Evolutionary conservation across 2,797 vertebrate species (phyloP).

Genomic region (Oceanodroma leucorhoa): DNA sequence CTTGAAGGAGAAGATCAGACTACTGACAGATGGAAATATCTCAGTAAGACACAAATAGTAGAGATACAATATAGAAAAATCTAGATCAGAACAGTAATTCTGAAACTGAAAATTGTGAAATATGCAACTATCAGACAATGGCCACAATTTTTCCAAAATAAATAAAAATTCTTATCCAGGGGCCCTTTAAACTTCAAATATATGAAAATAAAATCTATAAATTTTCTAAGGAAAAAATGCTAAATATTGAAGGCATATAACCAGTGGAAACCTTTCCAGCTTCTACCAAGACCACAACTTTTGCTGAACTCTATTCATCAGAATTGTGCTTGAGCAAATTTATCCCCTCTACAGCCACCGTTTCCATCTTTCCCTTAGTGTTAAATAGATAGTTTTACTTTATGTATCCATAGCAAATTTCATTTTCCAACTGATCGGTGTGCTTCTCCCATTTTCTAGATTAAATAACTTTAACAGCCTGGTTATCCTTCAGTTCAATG

Average conservation of each 20-base stretch:
- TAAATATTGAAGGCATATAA: not conserved
- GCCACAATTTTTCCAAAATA: not conserved
- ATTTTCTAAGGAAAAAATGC: not conserved
- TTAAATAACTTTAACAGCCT: not conserved
- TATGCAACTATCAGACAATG: not conserved
- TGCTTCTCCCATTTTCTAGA: not conserved
- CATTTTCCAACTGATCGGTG: not conserved
- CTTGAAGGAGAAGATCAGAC: not conserved
- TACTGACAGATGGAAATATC: not conserved
- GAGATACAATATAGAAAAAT: not conserved
- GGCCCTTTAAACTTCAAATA: not conserved
- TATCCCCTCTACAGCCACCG: not conserved
- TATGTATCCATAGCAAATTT: not conserved
- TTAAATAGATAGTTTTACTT: not conserved
- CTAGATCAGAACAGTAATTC: not conserved
- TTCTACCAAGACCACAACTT: not conserved
- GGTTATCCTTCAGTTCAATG: not conserved
- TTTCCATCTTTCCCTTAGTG: not conserved
- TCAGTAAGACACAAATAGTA: not conserved
- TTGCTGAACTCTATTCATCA: not conserved
- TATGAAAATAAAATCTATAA: not conserved
- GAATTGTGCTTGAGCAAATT: not conserved
- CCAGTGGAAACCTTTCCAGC: not conserved
- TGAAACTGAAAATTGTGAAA: not conserved
- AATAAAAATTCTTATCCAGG: not conserved